These are phyloP conservation scores for Rhynchomys soricoides DNA, from an alignment of 2,113 vertebrate species.

Conservation along the genomic window DNA sequence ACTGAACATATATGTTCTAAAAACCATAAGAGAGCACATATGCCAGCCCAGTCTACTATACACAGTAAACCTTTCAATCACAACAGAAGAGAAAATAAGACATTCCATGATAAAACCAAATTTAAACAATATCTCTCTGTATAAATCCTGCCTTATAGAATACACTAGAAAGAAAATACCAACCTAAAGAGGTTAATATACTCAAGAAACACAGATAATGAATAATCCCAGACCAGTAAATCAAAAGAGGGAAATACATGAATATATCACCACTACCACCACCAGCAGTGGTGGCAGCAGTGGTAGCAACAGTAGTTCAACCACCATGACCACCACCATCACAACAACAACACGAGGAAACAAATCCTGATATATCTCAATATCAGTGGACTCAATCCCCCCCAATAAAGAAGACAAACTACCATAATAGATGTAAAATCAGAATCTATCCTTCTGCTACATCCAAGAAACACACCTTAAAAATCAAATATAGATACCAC, in stretches of 20 bases:
- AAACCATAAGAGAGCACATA: background rate
- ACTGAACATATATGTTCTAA: background rate
- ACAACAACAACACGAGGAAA: background rate
- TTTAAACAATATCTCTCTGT: background rate
- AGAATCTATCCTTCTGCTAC: background rate
- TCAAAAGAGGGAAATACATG: background rate
- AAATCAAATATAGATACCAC: background rate
- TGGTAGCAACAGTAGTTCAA: no score
- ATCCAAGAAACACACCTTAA: background rate
- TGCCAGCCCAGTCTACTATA: background rate
- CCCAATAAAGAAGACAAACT: background rate
- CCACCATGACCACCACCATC: background rate
- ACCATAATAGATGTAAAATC: background rate
- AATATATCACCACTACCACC: background rate
- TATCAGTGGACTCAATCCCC: background rate
- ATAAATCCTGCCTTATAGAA: background rate
- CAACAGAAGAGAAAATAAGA: background rate
- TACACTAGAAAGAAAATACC: background rate
- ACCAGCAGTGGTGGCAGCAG: background rate
- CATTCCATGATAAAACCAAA: background rate
- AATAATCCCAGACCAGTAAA: background rate
- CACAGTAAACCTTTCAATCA: background rate
- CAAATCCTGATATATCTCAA: background rate
- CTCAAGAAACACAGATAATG: background rate
- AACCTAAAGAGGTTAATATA: background rate